Evolutionary conservation across 2,797 vertebrate species (phyloP), one percentile per base, ranked within the genome.

Genomic region (Mastacembelus armatus): DNA sequence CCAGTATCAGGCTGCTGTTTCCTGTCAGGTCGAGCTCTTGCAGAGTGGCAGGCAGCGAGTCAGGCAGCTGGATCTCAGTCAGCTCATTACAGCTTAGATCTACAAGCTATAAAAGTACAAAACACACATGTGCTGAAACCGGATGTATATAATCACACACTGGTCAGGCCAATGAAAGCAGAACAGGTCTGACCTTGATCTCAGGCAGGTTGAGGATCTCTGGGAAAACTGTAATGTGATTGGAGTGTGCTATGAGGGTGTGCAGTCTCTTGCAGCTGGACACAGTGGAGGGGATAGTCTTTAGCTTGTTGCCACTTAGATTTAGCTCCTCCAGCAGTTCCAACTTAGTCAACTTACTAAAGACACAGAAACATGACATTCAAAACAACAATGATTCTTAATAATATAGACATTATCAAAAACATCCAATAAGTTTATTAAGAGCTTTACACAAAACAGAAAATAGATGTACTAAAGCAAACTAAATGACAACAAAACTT

Each of bases 11-110:
- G 88, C 94, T 95, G 86, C 89, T 93, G 90, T 99, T 99, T 78
- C 96, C 96, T 0, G 95, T 97, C 85, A 99, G 90, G 90, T 99
- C 97, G 78, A 99, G 83, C 80, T 99, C 97, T 77, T 97, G 96
- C 75, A 99, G 92, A 8, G 94, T 87, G 43, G 94, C 83, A 42
- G 96, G 96, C 65, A 99, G 86, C 15, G 92, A 92, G 44, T 98
- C 97, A 0, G 96, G 95, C 78, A 97, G 89, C 78, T 95, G 90
- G 85, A 98, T 96, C 92, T 98, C 97, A 24, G 93, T 98, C 90
- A 98, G 93, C 67, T 97, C 95, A 30, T 99, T 98, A 88, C 97
- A 98, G 90, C 97, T 98, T 73, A 99, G 90, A 83, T 99, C 97
- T 61, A 98, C 96, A 69, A 96, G 92, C 97, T 99, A 76, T 40